Percentiles rank a stretch among this genome's conserved stretches.
Conservation (phyloP, 1,140 invertebrate species). For the Aphelinus certus region DNA sequence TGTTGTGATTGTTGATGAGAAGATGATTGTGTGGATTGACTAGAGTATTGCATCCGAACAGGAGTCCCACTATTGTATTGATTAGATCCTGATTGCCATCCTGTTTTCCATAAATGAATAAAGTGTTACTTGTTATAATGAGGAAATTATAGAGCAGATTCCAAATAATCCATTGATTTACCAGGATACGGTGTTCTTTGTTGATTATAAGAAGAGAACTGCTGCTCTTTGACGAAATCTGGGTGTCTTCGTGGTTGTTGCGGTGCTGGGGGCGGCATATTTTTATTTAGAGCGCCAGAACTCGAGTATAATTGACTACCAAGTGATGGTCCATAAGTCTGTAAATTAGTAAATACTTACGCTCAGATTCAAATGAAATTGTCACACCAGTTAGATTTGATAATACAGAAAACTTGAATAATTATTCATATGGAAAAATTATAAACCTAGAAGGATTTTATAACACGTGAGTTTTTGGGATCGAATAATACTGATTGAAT, state of each 20-base stretch:
- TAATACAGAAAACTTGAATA: too few relatives aligned
- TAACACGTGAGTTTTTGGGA: too few relatives aligned
- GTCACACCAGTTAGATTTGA: too few relatives aligned
- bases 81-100: slow-evolving; percentile 70
- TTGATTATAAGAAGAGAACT: slow-evolving; percentile 72
- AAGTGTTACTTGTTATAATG: neutral
- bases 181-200: slow-evolving; percentile 46
- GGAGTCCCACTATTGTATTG: slow-evolving; percentile 62
- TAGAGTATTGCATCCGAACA: slow-evolving; percentile 68
- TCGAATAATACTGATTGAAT: too few relatives aligned
- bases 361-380: too few relatives aligned
- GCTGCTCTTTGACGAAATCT: slow-evolving; percentile 85
- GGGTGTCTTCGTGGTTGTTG: slow-evolving; percentile 82
- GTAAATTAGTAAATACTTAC: neutral
- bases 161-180: too few relatives aligned
- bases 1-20: slow-evolving; percentile 56
- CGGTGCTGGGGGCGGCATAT: slow-evolving; percentile 73
- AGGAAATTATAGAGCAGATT: neutral
- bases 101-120: slow-evolving; percentile 43
- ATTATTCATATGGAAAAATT: too few relatives aligned
- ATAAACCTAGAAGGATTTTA: too few relatives aligned
- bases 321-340: slow-evolving; percentile 57
- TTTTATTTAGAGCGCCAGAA: slow-evolving; percentile 65
- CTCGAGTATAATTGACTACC: slow-evolving; percentile 59
- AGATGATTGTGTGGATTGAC: slow-evolving; percentile 58